phyloP scores from a whole-genome alignment of 2,113 vertebrate genomes.

The Corythaeola cristata region DNA sequence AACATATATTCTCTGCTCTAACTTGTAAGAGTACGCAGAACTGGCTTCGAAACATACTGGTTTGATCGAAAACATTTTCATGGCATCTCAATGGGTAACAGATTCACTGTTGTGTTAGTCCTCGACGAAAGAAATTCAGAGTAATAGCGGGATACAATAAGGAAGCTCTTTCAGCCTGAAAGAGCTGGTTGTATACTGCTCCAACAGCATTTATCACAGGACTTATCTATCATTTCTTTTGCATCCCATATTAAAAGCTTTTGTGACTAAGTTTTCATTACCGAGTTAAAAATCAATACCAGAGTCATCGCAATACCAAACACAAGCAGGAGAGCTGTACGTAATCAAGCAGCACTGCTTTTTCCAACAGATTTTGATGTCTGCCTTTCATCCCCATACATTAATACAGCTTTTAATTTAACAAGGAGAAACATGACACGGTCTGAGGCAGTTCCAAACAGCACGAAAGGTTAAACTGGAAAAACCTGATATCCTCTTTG shows the following conservation, averaged over 20 bases:
- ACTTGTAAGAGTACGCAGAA: rapidly evolving
- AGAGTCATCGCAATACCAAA: neutral
- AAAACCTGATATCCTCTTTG: neutral
- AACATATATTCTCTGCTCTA: neutral
- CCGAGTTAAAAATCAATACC: neutral
- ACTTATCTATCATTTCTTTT: neutral
- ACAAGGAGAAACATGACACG: neutral
- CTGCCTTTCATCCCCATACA: neutral
- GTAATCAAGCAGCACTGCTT: neutral
- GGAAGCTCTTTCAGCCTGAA: neutral
- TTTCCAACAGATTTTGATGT: neutral
- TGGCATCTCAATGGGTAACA: rapidly evolving
- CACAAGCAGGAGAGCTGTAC: neutral
- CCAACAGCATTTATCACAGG: neutral
- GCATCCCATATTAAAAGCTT: neutral
- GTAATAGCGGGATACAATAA: neutral
- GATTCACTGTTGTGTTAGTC: neutral
- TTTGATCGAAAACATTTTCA: neutral
- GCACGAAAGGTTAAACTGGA: neutral
- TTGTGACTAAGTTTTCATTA: constrained; percentile 4
- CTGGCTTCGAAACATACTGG: neutral
- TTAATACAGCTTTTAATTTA: constrained; percentile 16
- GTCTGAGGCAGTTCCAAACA: neutral
- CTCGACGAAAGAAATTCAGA: neutral
- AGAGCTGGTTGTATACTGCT: neutral